Evolutionary conservation across 2,888 invertebrate genomes (phyloP).

Genomic region (Acrobeloides nanus): DNA sequence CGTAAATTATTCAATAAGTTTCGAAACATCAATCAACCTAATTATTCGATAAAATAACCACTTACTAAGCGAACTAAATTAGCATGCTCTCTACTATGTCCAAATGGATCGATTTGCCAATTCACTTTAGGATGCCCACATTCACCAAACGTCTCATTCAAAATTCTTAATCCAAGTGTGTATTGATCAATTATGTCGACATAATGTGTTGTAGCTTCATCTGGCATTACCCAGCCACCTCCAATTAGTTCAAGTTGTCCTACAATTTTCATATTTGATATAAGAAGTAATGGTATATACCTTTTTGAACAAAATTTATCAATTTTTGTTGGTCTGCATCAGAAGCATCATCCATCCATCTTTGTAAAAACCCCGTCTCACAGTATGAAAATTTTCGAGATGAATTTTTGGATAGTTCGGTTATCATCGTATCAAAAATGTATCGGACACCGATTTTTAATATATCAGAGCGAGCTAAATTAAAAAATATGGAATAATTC

Average conservation of each 20-base stretch:
- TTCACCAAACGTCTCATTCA: slow-evolving; percentile 44
- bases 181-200: slow-evolving; percentile 61
- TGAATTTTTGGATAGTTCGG: slow-evolving; percentile 38
- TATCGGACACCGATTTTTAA: slow-evolving; percentile 49
- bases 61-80: slow-evolving; percentile 58
- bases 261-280: slow-evolving; percentile 12
- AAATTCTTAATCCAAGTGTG: slow-evolving; percentile 55
- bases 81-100: slow-evolving; percentile 59
- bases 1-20: no score
- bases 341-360: slow-evolving; percentile 47
- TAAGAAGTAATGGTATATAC: slow-evolving; percentile 11
- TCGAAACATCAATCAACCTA: no score
- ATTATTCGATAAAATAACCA: not conserved
- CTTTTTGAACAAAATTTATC: slow-evolving; percentile 38
- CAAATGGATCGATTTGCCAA: slow-evolving; percentile 62
- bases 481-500: no score
- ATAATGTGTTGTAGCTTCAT: slow-evolving; percentile 61
- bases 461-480: no score
- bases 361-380: slow-evolving; percentile 48
- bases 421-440: slow-evolving; percentile 50
- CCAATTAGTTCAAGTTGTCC: slow-evolving; percentile 53
- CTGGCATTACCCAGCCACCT: slow-evolving; percentile 61
- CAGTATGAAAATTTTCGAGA: not conserved
- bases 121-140: slow-evolving; percentile 58
- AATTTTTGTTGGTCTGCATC: slow-evolving; percentile 29